phyloP scores from a whole-genome alignment of 2,888 invertebrate genomes.

The Ectemnius lituratus region DNA sequence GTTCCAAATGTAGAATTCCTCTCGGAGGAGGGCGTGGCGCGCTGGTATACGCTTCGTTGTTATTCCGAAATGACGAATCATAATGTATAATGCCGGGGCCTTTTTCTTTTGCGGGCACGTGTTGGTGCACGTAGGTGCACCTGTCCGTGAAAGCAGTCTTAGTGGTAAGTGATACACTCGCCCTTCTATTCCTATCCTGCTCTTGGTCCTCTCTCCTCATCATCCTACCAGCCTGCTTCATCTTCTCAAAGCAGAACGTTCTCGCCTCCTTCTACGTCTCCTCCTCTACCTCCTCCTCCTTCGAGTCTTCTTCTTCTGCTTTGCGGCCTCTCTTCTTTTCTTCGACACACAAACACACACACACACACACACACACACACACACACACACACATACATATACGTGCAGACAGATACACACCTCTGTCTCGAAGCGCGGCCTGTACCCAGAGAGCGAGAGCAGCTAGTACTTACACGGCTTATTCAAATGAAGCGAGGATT shows the following conservation, averaged over 20 bases:
- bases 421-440: no score
- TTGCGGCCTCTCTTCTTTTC: slow-evolving; percentile 11
- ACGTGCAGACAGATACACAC: not conserved
- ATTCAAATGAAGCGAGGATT: slow-evolving; percentile 73
- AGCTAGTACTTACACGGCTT: slow-evolving; percentile 74
- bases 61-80: slow-evolving; percentile 78
- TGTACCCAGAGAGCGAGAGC: slow-evolving; percentile 37
- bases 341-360: slow-evolving; percentile 1
- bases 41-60: slow-evolving; percentile 68
- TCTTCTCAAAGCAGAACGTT: slow-evolving; percentile 2
- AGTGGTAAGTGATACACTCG: slow-evolving; percentile 56
- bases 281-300: slow-evolving; percentile 15
- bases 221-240: slow-evolving; percentile 7
- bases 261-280: slow-evolving; percentile 14
- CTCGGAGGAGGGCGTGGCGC: slow-evolving; percentile 68
- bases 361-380: not conserved
- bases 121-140: slow-evolving; percentile 61
- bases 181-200: slow-evolving; percentile 22
- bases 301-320: slow-evolving; percentile 15
- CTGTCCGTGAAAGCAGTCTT: slow-evolving; percentile 61
- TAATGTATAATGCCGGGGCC: slow-evolving; percentile 73
- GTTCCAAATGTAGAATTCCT: slow-evolving; percentile 76
- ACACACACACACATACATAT: not conserved
- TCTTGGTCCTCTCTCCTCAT: slow-evolving; percentile 24
- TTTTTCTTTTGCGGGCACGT: slow-evolving; percentile 54